Conservation (phyloP, 2,888 invertebrate species). For the Steinernema scapterisci region DNA sequence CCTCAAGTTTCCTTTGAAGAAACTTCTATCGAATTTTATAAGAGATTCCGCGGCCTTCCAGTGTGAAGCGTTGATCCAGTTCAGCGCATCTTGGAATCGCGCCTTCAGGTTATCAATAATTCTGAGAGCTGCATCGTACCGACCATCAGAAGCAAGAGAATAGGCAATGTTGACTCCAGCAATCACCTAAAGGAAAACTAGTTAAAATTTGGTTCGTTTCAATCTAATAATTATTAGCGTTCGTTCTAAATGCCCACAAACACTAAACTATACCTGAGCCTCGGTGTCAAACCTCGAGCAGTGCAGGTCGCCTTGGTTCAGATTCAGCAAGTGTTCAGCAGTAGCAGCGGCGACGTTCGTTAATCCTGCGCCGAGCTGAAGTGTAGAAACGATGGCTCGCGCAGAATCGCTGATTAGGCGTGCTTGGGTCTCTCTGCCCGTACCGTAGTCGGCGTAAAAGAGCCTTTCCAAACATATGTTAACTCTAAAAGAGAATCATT, state of each 20-base stretch:
- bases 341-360: neutral
- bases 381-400: neutral
- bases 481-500: neutral
- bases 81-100: neutral
- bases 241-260: too few species aligned
- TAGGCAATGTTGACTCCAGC: constrained; percentile 14
- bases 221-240: too few species aligned
- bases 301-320: constrained; percentile 9
- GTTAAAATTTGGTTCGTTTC: neutral
- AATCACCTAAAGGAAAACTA: constrained; percentile 8
- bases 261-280: constrained; percentile 12
- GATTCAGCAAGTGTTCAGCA: constrained; percentile 8
- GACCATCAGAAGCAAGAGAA: neutral
- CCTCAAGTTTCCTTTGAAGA: constrained; percentile 5
- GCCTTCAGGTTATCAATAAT: neutral
- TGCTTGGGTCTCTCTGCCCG: constrained; percentile 2
- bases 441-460: constrained; percentile 10
- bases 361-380: constrained; percentile 6
- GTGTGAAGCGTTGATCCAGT: neutral
- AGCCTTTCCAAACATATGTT: constrained; percentile 12
- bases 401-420: constrained; percentile 19
- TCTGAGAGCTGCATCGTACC: neutral
- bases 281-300: constrained; percentile 13
- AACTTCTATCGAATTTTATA: neutral
- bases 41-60: constrained; percentile 1